Evolutionary conservation across 2,113 vertebrate genomes (phyloP).

Genomic region (Microcebus lehilahytsara): DNA sequence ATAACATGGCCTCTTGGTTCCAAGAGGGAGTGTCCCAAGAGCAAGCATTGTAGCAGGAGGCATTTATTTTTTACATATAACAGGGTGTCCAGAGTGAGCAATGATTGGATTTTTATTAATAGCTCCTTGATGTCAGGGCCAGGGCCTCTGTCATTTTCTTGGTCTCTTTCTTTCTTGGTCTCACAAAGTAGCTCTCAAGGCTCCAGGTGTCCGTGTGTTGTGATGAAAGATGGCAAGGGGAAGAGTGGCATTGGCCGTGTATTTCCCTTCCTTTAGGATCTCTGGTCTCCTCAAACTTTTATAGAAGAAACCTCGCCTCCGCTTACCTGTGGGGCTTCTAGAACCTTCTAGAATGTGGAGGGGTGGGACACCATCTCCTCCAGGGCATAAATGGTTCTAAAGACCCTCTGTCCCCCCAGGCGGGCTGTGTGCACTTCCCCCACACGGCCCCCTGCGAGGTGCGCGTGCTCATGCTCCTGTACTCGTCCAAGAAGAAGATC

Average conservation of each 20-base stretch:
- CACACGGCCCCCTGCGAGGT: conserved; percentile 95
- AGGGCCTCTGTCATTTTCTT: background rate
- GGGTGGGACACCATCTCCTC: fast-evolving
- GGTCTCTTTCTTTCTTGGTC: background rate
- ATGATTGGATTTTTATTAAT: background rate
- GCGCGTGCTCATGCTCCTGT: conserved; percentile 95
- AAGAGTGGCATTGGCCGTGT: fast-evolving
- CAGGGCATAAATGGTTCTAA: fast-evolving
- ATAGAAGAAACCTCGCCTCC: fast-evolving
- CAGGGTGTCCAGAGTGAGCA: background rate
- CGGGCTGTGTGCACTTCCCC: conserved; percentile 96
- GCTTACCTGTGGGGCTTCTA: background rate
- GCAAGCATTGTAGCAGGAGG: background rate
- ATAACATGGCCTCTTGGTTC: too few species aligned
- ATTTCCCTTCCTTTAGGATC: background rate
- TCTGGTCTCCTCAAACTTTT: background rate
- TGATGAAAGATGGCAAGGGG: background rate
- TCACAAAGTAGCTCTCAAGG: background rate
- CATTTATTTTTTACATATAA: background rate
- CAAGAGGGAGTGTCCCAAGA: background rate
- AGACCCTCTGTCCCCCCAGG: conserved; percentile 80
- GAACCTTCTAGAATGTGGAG: background rate
- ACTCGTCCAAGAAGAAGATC: conserved; percentile 96
- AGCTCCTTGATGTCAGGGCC: background rate
- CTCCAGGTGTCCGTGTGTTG: background rate